Conservation (phyloP, 2,797 vertebrate species). For the Characodon lateralis region DNA sequence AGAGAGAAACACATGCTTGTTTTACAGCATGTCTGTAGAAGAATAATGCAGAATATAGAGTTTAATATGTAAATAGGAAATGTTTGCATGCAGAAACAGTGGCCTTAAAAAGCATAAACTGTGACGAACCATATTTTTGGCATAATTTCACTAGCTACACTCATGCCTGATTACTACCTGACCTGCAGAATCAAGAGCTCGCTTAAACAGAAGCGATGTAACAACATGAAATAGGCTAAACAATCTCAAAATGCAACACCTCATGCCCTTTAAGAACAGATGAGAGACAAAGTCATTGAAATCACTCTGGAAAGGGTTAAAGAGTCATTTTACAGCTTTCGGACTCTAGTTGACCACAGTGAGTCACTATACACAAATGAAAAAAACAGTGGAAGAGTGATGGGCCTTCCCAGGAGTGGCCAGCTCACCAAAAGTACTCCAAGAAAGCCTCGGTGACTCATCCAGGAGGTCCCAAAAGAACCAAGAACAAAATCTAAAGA, state of each 20-base stretch:
- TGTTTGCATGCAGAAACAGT: not conserved
- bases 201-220: not conserved
- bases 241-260: not conserved
- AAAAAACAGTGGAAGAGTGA: not conserved
- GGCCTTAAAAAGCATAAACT: not conserved
- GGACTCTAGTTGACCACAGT: not conserved
- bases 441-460: not conserved
- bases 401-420: not conserved
- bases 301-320: not conserved
- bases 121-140: not conserved
- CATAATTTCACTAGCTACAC: not conserved
- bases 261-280: not conserved
- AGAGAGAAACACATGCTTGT: not conserved
- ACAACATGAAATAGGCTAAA: not conserved
- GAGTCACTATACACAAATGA: not conserved
- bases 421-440: not conserved
- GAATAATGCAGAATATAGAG: not conserved
- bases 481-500: not conserved
- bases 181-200: not conserved
- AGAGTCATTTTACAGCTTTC: not conserved
- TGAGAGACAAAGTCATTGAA: not conserved
- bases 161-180: not conserved
- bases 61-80: not conserved
- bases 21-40: not conserved
- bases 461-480: not conserved